Percentiles rank a stretch among this genome's conserved stretches.
These are phyloP conservation scores for Pseudochirops cupreus DNA, from an alignment of 2,797 vertebrate genomes.

Conservation along the genomic window DNA sequence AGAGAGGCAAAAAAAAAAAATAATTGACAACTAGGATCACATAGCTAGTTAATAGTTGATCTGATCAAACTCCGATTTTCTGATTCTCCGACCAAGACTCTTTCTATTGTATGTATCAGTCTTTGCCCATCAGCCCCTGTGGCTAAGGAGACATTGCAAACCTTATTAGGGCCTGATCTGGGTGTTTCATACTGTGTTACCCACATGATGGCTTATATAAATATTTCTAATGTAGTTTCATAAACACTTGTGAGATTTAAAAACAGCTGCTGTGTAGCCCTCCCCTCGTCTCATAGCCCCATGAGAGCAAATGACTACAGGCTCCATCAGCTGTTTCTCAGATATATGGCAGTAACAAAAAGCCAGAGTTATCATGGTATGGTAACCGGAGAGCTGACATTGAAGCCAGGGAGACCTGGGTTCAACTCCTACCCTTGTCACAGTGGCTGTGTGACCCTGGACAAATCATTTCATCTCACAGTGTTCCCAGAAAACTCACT, in stretches of 20 bases:
- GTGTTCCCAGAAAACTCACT: not conserved
- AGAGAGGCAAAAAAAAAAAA: not conserved
- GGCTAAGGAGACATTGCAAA: not conserved
- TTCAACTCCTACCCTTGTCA: not conserved
- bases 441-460: not conserved
- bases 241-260: not conserved
- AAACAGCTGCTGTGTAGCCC: not conserved
- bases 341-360: not conserved
- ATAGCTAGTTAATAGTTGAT: not conserved
- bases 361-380: not conserved
- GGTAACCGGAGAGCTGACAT: not conserved
- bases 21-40: not conserved
- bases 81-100: not conserved
- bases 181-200: not conserved
- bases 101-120: not conserved
- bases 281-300: conserved; percentile 49
- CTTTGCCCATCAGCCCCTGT: not conserved
- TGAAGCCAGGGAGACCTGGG: not conserved
- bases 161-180: not conserved
- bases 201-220: not conserved
- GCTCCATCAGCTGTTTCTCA: not conserved
- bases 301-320: not conserved
- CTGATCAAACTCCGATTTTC: not conserved
- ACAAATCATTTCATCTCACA: not conserved
- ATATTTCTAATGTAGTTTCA: not conserved